Evolutionary conservation across 2,113 vertebrate species (phyloP).

Genomic region (Phaetusa simplex): DNA sequence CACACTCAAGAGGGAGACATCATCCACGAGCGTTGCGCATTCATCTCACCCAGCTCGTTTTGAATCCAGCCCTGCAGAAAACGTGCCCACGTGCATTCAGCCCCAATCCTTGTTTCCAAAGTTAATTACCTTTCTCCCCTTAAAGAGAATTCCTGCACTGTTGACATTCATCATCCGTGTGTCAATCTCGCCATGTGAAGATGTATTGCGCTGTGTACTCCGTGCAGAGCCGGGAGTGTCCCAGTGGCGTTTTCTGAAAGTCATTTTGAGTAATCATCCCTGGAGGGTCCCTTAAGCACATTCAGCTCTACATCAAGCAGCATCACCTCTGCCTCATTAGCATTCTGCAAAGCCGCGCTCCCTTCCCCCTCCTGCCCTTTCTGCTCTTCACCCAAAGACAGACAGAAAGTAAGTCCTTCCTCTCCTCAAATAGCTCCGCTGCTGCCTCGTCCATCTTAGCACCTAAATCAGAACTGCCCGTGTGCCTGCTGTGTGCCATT

Average conservation of each 20-base stretch:
- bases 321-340: neutral
- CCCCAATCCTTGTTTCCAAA: neutral
- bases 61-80: neutral
- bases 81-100: neutral
- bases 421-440: neutral
- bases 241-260: neutral
- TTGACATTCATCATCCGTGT: neutral
- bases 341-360: accelerated
- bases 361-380: neutral
- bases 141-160: neutral
- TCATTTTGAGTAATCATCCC: slow-evolving; percentile 13
- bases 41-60: neutral
- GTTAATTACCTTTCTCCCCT: neutral
- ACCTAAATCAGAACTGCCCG: neutral
- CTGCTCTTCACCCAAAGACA: neutral
- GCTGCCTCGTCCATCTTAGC: neutral
- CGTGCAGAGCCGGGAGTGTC: neutral
- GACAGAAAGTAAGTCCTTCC: neutral
- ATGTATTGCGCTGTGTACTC: neutral
- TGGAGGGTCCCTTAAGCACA: neutral
- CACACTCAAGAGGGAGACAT: neutral
- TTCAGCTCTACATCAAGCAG: neutral
- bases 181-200: neutral
- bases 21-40: neutral
- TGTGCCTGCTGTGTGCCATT: neutral